A percentile compares a stretch with the other conserved stretches of the same genome.
Conservation (phyloP, 2,888 invertebrate genomes). For the Clivina fossor region DNA sequence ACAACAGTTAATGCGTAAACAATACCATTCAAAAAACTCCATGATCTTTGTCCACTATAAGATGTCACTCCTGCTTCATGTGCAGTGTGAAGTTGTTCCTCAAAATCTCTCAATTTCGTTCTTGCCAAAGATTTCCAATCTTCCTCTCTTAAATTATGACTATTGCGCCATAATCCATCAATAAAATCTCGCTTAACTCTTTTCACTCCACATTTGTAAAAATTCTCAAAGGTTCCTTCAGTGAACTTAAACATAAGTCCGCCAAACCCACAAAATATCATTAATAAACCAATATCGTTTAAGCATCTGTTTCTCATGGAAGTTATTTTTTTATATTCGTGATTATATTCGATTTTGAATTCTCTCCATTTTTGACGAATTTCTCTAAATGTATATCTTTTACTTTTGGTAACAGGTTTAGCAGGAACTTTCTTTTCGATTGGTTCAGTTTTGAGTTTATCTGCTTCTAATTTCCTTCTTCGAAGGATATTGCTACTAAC, state of each 20-base stretch:
- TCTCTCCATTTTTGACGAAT: constrained; percentile 58
- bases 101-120: constrained; percentile 78
- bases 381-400: constrained; percentile 50
- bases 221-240: constrained; percentile 83
- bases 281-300: constrained; percentile 66
- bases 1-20: constrained; percentile 84
- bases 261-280: constrained; percentile 76
- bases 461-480: constrained; percentile 37
- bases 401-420: constrained; percentile 53
- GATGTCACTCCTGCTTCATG: constrained; percentile 82
- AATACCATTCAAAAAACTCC: constrained; percentile 86
- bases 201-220: constrained; percentile 85
- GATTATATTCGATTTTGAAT: constrained; percentile 61
- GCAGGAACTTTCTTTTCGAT: constrained; percentile 49
- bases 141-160: constrained; percentile 80
- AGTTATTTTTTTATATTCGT: constrained; percentile 59
- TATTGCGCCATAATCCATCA: constrained; percentile 78
- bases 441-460: constrained; percentile 38
- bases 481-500: constrained; percentile 42
- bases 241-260: constrained; percentile 78
- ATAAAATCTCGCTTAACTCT: constrained; percentile 84
- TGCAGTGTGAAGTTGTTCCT: constrained; percentile 80
- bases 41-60: constrained; percentile 81
- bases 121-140: constrained; percentile 89
- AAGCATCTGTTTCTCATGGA: constrained; percentile 67